Percentiles rank a stretch among this genome's conserved stretches.
phyloP scores from a whole-genome alignment of 2,113 vertebrate genomes.

The Bos javanicus region DNA sequence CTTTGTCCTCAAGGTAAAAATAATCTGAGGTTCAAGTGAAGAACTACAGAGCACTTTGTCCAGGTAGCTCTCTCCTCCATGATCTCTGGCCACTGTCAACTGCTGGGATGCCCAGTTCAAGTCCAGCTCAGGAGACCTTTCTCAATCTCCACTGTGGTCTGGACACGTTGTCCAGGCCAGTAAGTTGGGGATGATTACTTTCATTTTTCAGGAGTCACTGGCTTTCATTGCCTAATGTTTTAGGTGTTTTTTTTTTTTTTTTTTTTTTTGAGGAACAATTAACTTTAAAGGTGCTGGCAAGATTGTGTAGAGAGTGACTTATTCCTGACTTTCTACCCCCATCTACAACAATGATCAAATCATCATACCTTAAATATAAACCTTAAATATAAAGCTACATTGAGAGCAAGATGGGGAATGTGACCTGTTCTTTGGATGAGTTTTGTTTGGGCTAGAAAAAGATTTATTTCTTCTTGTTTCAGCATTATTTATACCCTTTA shows the following conservation, averaged over 20 bases:
- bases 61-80: background rate
- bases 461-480: conserved; percentile 56
- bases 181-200: background rate
- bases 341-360: background rate
- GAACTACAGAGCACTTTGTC: background rate
- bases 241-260: background rate
- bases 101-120: background rate
- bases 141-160: background rate
- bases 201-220: background rate
- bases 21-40: background rate
- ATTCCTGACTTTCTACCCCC: background rate
- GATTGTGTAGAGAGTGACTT: background rate
- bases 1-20: background rate
- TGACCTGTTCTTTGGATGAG: conserved; percentile 31
- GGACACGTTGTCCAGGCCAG: background rate
- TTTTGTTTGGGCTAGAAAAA: conserved; percentile 62
- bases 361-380: background rate
- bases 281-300: background rate
- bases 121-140: too few relatives aligned
- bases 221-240: background rate
- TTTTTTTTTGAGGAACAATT: background rate
- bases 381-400: background rate
- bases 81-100: background rate
- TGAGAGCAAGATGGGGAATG: background rate
- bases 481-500: conserved; percentile 53